phyloP scores from a whole-genome alignment of 92 coral and sea anemone genomes.

The Phymanthus crucifer region DNA sequence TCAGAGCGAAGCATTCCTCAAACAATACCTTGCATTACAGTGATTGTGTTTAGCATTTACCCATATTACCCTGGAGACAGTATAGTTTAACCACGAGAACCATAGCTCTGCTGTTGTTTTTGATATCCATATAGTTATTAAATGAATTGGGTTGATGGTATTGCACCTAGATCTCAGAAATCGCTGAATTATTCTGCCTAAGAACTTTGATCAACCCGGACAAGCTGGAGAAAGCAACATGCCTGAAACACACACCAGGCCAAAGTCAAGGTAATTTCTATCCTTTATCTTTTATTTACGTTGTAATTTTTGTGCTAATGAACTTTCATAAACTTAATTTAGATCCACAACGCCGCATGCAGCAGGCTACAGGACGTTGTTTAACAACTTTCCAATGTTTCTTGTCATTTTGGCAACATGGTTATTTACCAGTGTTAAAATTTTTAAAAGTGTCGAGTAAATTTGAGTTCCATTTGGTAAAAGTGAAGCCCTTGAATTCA shows the following conservation, averaged over 20 bases:
- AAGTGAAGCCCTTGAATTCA: slow-evolving; percentile 10
- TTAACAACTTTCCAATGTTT: not conserved
- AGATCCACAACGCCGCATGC: not conserved
- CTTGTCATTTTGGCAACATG: not conserved
- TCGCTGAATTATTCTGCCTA: too few relatives aligned
- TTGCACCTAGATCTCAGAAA: not conserved
- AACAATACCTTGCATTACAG: slow-evolving; percentile 5
- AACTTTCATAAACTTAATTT: slow-evolving; percentile 1
- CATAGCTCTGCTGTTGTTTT: not conserved
- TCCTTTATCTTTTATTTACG: not conserved
- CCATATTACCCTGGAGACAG: slow-evolving; percentile 38
- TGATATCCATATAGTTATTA: not conserved
- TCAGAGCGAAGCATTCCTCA: not conserved
- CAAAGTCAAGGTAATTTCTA: not conserved
- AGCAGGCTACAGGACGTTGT: not conserved
- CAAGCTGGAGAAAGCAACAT: not conserved
- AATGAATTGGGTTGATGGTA: not conserved
- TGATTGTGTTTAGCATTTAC: slow-evolving; percentile 12
- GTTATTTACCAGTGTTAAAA: not conserved
- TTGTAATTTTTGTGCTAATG: not conserved
- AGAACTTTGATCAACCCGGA: not conserved
- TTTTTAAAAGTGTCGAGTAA: slow-evolving; percentile 7
- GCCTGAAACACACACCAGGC: not conserved
- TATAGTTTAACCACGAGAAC: not conserved
- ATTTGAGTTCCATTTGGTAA: not conserved